Conservation (phyloP, 2,113 vertebrate species). For the Brachyistius frenatus region DNA sequence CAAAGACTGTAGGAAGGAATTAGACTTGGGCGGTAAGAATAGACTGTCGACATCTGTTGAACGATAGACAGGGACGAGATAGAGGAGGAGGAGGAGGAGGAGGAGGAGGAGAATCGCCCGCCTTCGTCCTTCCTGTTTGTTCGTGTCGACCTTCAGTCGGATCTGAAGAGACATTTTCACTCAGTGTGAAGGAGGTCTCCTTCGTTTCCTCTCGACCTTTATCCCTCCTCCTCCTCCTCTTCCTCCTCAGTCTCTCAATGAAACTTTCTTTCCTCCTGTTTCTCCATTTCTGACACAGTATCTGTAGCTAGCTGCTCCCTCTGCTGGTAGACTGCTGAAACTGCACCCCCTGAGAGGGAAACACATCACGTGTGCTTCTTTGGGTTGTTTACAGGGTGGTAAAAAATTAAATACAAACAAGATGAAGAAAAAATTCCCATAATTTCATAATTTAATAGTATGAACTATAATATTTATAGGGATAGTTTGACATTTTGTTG, state of each 20-base stretch:
- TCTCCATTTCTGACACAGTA: background rate
- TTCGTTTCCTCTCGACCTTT: constrained; percentile 21
- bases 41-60: background rate
- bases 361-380: background rate
- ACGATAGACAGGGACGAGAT: background rate
- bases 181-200: constrained; percentile 15
- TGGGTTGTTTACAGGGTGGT: background rate
- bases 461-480: no score
- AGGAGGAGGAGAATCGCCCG: constrained; percentile 3
- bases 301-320: constrained; percentile 47
- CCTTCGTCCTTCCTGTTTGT: constrained; percentile 9
- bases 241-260: background rate
- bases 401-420: no score
- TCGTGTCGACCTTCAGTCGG: constrained; percentile 43
- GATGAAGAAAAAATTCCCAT: no score
- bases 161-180: constrained; percentile 14
- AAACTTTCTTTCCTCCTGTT: background rate
- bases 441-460: no score
- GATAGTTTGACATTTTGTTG: no score
- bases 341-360: constrained; percentile 7
- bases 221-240: background rate
- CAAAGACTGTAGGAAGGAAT: background rate
- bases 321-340: constrained; percentile 61
- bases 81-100: background rate
- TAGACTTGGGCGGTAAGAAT: background rate